Evolutionary conservation across 1,140 invertebrate genomes (phyloP), one percentile per base, ranked within the genome.

Genomic region (Zelostemma sp.): DNA sequence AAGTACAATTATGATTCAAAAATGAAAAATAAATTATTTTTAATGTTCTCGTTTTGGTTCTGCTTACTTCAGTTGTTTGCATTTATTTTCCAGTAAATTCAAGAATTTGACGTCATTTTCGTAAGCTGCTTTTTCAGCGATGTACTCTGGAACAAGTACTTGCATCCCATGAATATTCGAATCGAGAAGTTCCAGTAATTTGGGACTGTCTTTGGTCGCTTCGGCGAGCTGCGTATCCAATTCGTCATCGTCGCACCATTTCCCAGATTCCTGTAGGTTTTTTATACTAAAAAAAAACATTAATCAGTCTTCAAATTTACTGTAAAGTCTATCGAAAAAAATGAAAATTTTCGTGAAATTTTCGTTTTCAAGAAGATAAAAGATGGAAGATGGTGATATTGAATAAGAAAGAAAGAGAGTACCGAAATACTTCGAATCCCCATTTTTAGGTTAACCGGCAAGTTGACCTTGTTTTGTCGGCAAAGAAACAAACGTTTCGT

Each of bases 21-120:
- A 25, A 25, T 25, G 21, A 25, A 45, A 43, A 55, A 55, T 21
- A 58, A 54, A 35, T 21, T 17, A 35, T 33, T 15, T 46, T 55
- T 38, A 47, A n/a, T 53, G 17, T 25, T 18, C 35, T 25, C 28
- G 57, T 38, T 21, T 47, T 31, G n/a, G n/a, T 12, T 18, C 38
- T 1, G 47, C 18, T 66, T 73, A 85, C 84, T 74, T 83, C 12
- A 84, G 47, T 65, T 72, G 74, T 46, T 65, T 71, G 35, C 80
- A 71, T 45, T 76, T 72, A 18, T 74, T 60, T 54, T 80, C 68
- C 1, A 85, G 64, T n/a, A 43, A 65, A 11, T 75, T n/a, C 3
- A 81, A 19, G 49, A 80, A 82, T 40, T 76, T 68, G n/a, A 76
- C 12, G 46, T 83, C 78, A 28, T 74, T 62, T n/a, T 53, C 68